Base-by-base conservation (phyloP, 2,888 invertebrate species). In the Drosophila testacea region DNA sequence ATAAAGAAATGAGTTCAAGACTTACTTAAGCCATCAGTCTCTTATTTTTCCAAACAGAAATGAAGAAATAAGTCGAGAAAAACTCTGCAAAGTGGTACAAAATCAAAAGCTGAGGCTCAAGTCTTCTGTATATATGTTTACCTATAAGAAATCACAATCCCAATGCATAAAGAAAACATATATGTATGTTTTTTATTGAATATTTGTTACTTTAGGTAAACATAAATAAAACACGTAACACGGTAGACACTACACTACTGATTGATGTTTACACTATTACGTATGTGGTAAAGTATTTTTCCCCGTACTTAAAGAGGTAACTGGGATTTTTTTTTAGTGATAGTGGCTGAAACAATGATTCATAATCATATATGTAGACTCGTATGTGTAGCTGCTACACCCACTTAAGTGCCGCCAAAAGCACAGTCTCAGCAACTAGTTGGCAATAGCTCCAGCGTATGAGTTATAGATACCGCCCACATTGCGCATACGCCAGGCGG, bases 401-500 rank as follows among this genome's bases (percentile, higher is more conserved):
- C 74, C 74, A 73, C 68, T 62, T 73, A 56, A 79, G 44, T 54
- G 52, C 55, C 46, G 39, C 41, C 48, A 61, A 42, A 42, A 36
- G 38, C 38, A 30, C 41, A 78, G 48, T 46, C 42, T 41, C 79
- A 50, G 55, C 52, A 28, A 30, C 56, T 39, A 52, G 54, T 44
- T 62, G 57, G 54, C 68, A 69, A 68, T 63, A 30, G 47, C 57
- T 54, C 13, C 16, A 51, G 52, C 52, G 54, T 67, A 72, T 61
- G 68, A 59, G 55, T 46, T 34, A 16, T 56, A 46, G 73, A 57
- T 63, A 70, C 61, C 78, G 78, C 78, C 78, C 66, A 78, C 78
- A 82, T 79, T 79, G 82, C 82, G 65, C 70, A 81, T 81, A 79
- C 88, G 88, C 83, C 88, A 44, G 50, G 77, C 6, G 47, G 51